Base-by-base conservation (phyloP, 2,888 invertebrate genomes). In the Euspilapteryx auroguttella region DNA sequence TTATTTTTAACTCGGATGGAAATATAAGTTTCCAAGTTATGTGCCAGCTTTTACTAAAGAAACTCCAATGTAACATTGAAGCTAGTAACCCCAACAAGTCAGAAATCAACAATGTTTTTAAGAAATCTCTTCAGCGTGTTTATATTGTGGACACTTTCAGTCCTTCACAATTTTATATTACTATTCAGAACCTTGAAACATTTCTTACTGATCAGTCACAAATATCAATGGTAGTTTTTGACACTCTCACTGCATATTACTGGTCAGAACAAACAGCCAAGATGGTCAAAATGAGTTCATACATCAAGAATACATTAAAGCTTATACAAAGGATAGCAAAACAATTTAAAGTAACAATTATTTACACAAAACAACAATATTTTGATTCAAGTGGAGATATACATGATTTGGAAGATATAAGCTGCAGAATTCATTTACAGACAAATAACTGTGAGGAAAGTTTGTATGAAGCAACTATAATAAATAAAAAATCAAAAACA, bases 281-380 rank as follows among this genome's bases (percentile, higher is more conserved):
- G 56, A 55, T 68, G 40, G 53, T 43, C 25, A 73, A 59, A 44
- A 78, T 80, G 59, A 75, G 80, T 52, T 38, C 42, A 1, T 81
- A 81, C 42, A 28, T 78, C 5, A 77, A 63, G 45, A 65, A 62
- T 27, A 32, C 59, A 2, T 24, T 76, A n/a, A 48, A 42, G 35
- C 33, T 49, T 5, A 49, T 82, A 34, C 69, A 69, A 47, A 68
- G 57, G 42, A 52, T 64, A 28, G 59, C 65, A 12, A 65, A 62
- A 43, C 68, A 71, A 37, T 75, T 71, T 37, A 79, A 78, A 49
- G 48, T 77, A 25, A 49, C 55, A 25, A 52, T 78, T 28, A 39
- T 81, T 20, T 83, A 79, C 40, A 80, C 78, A 28, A 73, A 64
- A 49, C 77, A 78, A 24, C 55, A 50, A 39, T 66, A 80, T 47